Percentiles rank a stretch among this genome's conserved stretches.
Evolutionary conservation across 2,888 invertebrate species (phyloP).

Genomic region (Clostera curtula): DNA sequence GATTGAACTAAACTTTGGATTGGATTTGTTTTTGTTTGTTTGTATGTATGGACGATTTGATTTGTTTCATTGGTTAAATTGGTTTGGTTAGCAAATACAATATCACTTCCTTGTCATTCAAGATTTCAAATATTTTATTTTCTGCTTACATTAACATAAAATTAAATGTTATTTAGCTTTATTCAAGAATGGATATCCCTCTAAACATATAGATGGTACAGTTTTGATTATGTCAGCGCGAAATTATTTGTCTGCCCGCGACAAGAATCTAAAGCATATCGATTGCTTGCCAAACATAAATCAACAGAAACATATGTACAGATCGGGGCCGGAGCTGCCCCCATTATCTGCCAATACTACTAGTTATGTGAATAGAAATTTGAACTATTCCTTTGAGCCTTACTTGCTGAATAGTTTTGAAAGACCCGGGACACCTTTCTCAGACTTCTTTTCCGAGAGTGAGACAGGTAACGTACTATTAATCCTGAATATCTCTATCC

Average conservation of each 20-base stretch:
- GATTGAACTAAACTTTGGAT: too few species aligned
- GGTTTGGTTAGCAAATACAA: too few species aligned
- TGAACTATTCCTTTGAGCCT: slow-evolving; percentile 48
- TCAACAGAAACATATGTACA: slow-evolving; percentile 48
- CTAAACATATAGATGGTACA: too few species aligned
- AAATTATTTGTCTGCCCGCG: slow-evolving; percentile 58
- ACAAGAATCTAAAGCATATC: slow-evolving; percentile 52
- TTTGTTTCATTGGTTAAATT: too few species aligned
- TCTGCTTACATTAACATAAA: too few species aligned
- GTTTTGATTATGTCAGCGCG: slow-evolving; percentile 61
- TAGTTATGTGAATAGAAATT: slow-evolving; percentile 48
- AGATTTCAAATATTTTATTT: too few species aligned
- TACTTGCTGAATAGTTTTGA: slow-evolving; percentile 42
- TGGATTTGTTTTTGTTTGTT: too few species aligned
- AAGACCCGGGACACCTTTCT: slow-evolving; percentile 56
- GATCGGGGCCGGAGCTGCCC: slow-evolving; percentile 44
- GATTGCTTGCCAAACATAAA: slow-evolving; percentile 62
- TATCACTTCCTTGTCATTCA: too few species aligned
- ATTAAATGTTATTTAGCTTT: too few species aligned
- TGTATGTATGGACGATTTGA: too few species aligned
- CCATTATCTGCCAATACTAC: slow-evolving; percentile 48
- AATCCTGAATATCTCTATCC: too few species aligned
- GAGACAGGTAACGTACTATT: slow-evolving; percentile 44
- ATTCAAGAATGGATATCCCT: too few species aligned
- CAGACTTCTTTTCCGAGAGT: slow-evolving; percentile 65